Base-by-base conservation (phyloP, 1,140 invertebrate species). In the Heliconius himera region DNA sequence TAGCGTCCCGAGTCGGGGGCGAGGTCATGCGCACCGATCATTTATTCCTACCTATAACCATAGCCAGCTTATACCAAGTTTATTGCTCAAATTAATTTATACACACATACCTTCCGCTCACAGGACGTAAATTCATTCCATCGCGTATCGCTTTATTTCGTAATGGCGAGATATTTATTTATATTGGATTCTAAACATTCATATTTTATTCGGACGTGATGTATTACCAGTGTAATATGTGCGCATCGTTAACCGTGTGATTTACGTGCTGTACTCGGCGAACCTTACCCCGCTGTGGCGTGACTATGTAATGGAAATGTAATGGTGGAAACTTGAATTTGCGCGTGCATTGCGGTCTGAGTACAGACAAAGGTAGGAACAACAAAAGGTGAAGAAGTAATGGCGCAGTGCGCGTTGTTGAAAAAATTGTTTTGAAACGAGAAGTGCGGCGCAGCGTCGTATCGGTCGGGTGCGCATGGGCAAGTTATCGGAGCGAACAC, bases 401-500 rank as follows among this genome's bases (percentile, higher is more conserved):
- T 94, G 88, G 90, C 91, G 79, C 73, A 78, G 81, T 82, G 86
- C 76, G 76, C 78, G 79, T 83, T 85, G 80, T 84, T 88, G 89
- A 91, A 90, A 91, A 88, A 85, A 70, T 82, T 90, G 88, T 93
- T 93, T 92, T 88, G 90, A 90, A 93, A 91, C 90, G 91, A 92
- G 91, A 92, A 91, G 88, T 87, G 88, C 84, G 88, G 83, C 87
- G 84, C 86, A 84, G 84, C 89, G 90, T 91, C 90, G 93, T 91
- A 89, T 90, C 93, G 93, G 86, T 94, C 91, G 89, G 93, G 90
- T 94, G 93, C 93, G 93, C 93, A 92, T 90, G 90, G 89, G 93
- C 91, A 92, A 93, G 89, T 94, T 94, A 94, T 94, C 93, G 93
- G 93, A 94, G 92, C 93, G 93, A 93, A 92, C 91, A 93, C 91